Evolutionary conservation across 2,113 vertebrate genomes (phyloP).

Genomic region (Prunella himalayana): DNA sequence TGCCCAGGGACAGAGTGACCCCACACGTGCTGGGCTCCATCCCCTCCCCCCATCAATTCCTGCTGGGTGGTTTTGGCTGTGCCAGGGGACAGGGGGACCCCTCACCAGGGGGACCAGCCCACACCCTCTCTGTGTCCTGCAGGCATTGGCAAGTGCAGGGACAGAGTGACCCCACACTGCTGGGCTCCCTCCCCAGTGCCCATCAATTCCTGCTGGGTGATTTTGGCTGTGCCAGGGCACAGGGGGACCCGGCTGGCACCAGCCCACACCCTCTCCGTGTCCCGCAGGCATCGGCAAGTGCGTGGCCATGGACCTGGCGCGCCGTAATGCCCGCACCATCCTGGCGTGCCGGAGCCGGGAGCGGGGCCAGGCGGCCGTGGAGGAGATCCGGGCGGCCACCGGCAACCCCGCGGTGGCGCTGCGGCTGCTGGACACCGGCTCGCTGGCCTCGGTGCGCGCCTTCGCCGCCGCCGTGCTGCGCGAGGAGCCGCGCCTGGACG

Average conservation of each 20-base stretch:
- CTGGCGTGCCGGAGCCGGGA: constrained; percentile 77
- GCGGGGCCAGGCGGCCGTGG: constrained; percentile 60
- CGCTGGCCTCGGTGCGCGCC: constrained; percentile 75
- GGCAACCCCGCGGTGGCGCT: constrained; percentile 74
- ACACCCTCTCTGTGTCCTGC: rapidly evolving
- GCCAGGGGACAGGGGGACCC: no score
- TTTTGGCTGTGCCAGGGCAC: rapidly evolving
- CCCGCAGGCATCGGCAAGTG: constrained; percentile 79
- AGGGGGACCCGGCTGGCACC: background rate
- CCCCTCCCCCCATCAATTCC: background rate
- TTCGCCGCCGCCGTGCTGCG: constrained; percentile 71
- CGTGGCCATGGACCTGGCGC: constrained; percentile 81
- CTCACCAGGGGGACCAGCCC: background rate
- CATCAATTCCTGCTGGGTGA: rapidly evolving
- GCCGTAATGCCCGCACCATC: constrained; percentile 80
- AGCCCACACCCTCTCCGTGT: rapidly evolving
- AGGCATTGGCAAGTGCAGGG: constrained; percentile 80
- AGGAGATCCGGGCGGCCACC: constrained; percentile 72
- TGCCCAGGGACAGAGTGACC: background rate
- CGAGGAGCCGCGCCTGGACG: constrained; percentile 78
- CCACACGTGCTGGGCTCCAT: rapidly evolving
- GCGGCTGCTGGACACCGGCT: constrained; percentile 76
- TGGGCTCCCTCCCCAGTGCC: background rate
- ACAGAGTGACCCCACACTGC: no score
- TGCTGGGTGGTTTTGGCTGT: rapidly evolving